Percentiles rank a stretch among this genome's conserved stretches.
phyloP scores from a whole-genome alignment of 2,113 vertebrate genomes.

The Tupaia chinensis region DNA sequence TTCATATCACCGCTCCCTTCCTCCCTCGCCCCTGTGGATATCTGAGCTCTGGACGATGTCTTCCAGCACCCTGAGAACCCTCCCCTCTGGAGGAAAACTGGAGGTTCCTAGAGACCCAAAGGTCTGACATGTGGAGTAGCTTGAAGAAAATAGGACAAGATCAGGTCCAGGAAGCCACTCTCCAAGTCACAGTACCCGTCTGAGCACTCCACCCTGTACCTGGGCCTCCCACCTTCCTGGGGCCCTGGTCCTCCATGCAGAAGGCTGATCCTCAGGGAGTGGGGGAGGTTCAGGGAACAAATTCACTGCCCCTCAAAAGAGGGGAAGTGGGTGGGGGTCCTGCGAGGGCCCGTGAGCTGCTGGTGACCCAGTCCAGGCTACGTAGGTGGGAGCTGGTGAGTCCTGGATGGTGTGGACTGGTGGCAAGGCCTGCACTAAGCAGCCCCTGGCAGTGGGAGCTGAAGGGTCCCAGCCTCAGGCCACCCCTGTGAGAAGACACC shows the following conservation, averaged over 20 bases:
- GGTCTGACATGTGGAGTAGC: too few species aligned
- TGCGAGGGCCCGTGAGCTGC: not conserved
- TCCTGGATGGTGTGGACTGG: fast-evolving
- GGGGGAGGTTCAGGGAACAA: not conserved
- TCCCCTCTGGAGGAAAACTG: not conserved
- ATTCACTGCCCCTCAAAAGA: not conserved
- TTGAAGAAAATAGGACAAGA: fast-evolving
- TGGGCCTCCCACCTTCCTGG: not conserved
- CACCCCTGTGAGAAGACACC: fast-evolving
- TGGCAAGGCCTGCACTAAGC: not conserved
- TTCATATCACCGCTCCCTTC: fast-evolving
- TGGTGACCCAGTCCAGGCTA: fast-evolving
- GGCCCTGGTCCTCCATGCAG: not conserved
- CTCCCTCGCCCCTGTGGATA: fast-evolving
- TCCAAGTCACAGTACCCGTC: not conserved
- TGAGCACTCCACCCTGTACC: fast-evolving
- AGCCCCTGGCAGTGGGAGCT: fast-evolving
- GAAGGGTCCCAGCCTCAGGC: not conserved
- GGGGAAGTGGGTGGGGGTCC: fast-evolving
- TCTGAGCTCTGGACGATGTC: not conserved
- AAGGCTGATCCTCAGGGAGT: fast-evolving
- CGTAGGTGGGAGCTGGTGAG: not conserved
- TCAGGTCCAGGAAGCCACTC: too few species aligned
- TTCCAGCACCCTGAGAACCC: fast-evolving
- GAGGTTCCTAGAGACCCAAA: not conserved